Evolutionary conservation across 2,797 vertebrate genomes (phyloP), one percentile per base, ranked within the genome.

Genomic region (Anisognathus igniventris): DNA sequence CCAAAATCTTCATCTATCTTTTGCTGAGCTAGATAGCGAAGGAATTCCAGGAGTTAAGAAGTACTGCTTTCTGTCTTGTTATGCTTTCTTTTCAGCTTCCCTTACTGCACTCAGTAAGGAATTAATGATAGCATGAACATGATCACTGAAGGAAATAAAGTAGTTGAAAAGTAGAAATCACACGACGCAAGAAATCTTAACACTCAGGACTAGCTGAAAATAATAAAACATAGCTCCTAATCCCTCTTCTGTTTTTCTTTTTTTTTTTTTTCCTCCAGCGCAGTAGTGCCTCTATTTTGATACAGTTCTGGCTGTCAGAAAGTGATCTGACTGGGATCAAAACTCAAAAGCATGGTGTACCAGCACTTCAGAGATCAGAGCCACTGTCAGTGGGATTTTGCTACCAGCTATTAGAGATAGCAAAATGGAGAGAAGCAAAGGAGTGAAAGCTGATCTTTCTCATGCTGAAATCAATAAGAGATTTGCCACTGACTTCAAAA

Each of bases 351-450:
- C 39, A 54, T 9, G 7, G 60, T 72, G 78, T 89, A 79, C 78
- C 82, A 85, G 76, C 79, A 85, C 95, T 96, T 95, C 75, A 95
- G 83, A 91, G 87, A 96, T 96, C 86, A 92, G 87, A 96, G 86
- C 75, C 88, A 61, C 75, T 90, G 94, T 82, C 92, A 92, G 92
- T 78, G 58, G 81, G 80, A 95, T 96, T 96, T 96, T 85, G 73
- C 94, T 96, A 81, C 78, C 53, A 94, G 82, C 85, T 95, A 94
- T 94, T 93, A 97, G 27, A 88, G 76, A 91, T 50, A 54, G 86
- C 81, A 91, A 96, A 94, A 93, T 23, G 16, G 68, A 92, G 50
- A 90, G 82, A 92, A 60, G 79, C 30, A 79, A 85, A 89, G 37
- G 66, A 93, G 68, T 77, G 70, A 95, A 80, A 92, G 48, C 42